These are phyloP conservation scores for Ceratosolen fusciceps DNA, from an alignment of 1,140 invertebrate genomes.

Conservation along the genomic window DNA sequence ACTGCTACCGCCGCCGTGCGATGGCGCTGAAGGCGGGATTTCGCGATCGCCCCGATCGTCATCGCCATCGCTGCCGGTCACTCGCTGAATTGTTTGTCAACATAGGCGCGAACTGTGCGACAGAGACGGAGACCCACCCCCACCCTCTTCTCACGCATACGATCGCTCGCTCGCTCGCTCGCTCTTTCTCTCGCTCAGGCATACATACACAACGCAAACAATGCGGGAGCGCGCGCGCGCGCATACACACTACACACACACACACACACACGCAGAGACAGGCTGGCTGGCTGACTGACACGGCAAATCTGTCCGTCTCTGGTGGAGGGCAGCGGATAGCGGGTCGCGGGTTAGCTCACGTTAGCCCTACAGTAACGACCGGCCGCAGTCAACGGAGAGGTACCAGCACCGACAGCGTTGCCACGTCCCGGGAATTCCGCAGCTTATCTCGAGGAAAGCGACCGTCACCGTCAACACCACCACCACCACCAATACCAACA, in stretches of 20 bases:
- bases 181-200: no score
- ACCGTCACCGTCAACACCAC: no score
- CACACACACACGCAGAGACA: no score
- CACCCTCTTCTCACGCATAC: background rate
- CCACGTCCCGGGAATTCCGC: background rate
- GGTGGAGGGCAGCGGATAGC: no score
- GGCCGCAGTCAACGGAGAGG: background rate
- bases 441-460: no score
- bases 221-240: background rate
- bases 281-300: background rate
- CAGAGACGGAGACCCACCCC: background rate
- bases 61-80: slow-evolving; percentile 23
- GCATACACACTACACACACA: no score
- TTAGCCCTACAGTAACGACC: background rate
- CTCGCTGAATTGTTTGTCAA: slow-evolving; percentile 49
- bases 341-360: no score
- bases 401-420: background rate
- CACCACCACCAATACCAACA: no score
- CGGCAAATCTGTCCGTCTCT: no score
- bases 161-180: slow-evolving; percentile 8
- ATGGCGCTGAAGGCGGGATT: slow-evolving; percentile 24
- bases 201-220: no score
- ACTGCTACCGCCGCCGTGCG: slow-evolving; percentile 35
- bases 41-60: background rate
- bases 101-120: slow-evolving; percentile 30